These are phyloP conservation scores for Chaetogeoica ovagalla DNA, from an alignment of 2,888 invertebrate genomes.

Conservation along the genomic window DNA sequence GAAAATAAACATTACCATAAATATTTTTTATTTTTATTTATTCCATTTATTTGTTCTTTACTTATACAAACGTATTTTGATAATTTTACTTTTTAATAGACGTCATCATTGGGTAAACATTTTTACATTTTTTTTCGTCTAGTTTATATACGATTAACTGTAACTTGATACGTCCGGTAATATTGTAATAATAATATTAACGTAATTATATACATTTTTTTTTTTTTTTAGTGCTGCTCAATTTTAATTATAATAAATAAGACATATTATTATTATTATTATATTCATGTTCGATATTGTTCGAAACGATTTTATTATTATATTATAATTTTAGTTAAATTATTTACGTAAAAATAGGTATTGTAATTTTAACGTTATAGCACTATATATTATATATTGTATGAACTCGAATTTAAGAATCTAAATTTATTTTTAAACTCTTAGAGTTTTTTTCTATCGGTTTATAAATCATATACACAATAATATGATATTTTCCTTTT, in stretches of 20 bases:
- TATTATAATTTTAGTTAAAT: neutral
- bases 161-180: slow-evolving; percentile 46
- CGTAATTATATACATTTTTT: slow-evolving; percentile 7
- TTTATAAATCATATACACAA: neutral
- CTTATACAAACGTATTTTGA: neutral
- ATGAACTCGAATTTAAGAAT: slow-evolving; percentile 32
- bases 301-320: slow-evolving; percentile 24
- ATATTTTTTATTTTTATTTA: neutral
- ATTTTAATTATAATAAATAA: slow-evolving; percentile 29
- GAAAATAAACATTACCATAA: slow-evolving; percentile 12
- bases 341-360: slow-evolving; percentile 12
- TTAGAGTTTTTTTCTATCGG: slow-evolving; percentile 41
- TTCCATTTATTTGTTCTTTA: neutral
- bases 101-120: slow-evolving; percentile 20
- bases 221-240: slow-evolving; percentile 46
- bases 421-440: slow-evolving; percentile 30
- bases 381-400: neutral
- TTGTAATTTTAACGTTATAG: slow-evolving; percentile 23
- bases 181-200: neutral
- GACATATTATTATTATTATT: slow-evolving; percentile 22
- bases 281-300: slow-evolving; percentile 30
- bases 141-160: slow-evolving; percentile 37
- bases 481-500: neutral
- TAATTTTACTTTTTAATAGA: slow-evolving; percentile 32
- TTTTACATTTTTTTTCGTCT: slow-evolving; percentile 26